Conservation (phyloP, 2,113 vertebrate genomes). For the Charadrius vociferus region DNA sequence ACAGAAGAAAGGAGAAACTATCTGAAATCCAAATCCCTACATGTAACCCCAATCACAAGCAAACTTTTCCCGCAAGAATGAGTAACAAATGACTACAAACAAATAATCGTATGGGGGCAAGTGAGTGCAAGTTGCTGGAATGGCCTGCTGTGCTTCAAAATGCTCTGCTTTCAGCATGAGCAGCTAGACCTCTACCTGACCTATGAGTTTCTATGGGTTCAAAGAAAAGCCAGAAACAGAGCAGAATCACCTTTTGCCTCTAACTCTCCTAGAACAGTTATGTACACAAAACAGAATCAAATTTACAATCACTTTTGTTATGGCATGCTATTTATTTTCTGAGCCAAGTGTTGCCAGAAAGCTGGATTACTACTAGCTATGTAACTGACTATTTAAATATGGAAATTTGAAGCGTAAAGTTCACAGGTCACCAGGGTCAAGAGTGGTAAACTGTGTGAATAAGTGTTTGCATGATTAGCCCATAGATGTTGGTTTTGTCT, state of each 20-base stretch:
- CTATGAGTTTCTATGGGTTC: background rate
- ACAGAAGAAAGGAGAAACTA: background rate
- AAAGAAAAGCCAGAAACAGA: background rate
- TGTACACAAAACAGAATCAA: background rate
- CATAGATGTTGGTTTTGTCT: background rate
- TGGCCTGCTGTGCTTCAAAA: background rate
- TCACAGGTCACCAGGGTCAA: slow-evolving; percentile 9
- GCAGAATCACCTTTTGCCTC: background rate
- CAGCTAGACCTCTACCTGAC: background rate
- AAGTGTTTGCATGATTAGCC: background rate
- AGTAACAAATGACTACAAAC: background rate
- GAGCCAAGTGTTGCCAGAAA: background rate
- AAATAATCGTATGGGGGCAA: background rate
- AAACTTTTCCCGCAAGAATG: background rate
- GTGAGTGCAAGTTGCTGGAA: background rate
- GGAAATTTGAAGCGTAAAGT: background rate
- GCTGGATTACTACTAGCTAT: background rate
- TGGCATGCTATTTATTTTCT: background rate
- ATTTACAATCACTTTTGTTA: background rate
- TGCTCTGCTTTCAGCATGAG: background rate
- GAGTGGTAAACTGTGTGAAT: background rate
- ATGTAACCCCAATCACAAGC: background rate
- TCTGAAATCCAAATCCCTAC: background rate
- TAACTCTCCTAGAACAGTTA: background rate
- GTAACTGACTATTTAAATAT: background rate